These are phyloP conservation scores for Eleginops maclovinus DNA, from an alignment of 2,113 vertebrate species.

Conservation along the genomic window DNA sequence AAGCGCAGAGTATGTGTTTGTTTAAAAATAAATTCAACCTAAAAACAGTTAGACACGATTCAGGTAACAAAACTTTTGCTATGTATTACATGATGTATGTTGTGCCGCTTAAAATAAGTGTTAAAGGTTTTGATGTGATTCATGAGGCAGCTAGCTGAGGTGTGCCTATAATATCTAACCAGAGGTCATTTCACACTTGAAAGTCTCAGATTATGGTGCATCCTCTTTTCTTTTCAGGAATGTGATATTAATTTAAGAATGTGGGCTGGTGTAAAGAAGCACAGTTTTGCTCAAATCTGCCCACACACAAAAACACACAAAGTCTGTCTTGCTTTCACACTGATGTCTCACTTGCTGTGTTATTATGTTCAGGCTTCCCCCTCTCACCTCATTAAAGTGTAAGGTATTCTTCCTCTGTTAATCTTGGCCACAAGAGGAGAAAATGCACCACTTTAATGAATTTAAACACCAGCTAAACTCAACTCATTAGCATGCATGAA, in stretches of 20 bases:
- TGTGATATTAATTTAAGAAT: conserved; percentile 42
- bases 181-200: conserved; percentile 61
- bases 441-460: conserved; percentile 6
- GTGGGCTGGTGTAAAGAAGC: conserved; percentile 45
- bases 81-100: neutral
- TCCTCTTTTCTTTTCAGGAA: conserved; percentile 41
- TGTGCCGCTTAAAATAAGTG: neutral
- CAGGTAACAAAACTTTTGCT: neutral
- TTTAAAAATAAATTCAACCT: neutral
- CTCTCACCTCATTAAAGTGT: conserved; percentile 46
- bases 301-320: conserved; percentile 29
- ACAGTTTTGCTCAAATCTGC: conserved; percentile 40
- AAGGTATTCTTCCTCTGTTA: conserved; percentile 14
- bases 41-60: neutral
- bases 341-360: conserved; percentile 36
- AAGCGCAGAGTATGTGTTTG: neutral
- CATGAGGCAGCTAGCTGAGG: conserved; percentile 13
- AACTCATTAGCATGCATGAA: conserved; percentile 10
- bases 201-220: conserved; percentile 43
- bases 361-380: conserved; percentile 36
- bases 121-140: conserved; percentile 35
- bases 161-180: conserved; percentile 23
- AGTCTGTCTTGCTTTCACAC: conserved; percentile 31
- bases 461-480: neutral
- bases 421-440: conserved; percentile 10